A percentile compares a stretch with the other conserved stretches of the same genome.
These are phyloP conservation scores for Torymus texanus DNA, from an alignment of 2,888 invertebrate species.

Conservation along the genomic window DNA sequence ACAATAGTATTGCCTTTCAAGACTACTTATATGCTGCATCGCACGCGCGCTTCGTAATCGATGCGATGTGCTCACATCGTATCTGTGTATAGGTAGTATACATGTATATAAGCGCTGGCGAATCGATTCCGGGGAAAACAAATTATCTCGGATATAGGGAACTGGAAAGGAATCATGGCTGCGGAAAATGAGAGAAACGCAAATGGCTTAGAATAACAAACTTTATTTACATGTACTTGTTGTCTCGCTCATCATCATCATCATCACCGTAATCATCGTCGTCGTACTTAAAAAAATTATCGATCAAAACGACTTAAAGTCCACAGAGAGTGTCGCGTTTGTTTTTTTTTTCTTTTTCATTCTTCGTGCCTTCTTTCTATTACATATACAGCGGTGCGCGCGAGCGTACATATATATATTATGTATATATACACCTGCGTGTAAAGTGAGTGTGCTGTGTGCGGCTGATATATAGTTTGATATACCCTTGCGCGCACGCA, in stretches of 20 bases:
- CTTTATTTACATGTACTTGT: conserved; percentile 70
- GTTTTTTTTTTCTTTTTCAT: too few species aligned
- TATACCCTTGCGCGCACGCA: too few species aligned
- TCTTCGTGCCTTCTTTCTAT: too few species aligned
- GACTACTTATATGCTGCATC: too few species aligned
- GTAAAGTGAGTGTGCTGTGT: too few species aligned
- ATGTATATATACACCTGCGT: neutral
- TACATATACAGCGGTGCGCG: too few species aligned
- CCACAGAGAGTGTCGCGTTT: conserved; percentile 4
- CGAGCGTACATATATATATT: neutral
- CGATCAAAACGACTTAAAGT: conserved; percentile 64
- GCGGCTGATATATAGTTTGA: too few species aligned
- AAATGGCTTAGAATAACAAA: conserved; percentile 69
- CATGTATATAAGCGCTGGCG: too few species aligned
- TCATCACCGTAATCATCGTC: conserved; percentile 21
- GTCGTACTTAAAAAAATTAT: conserved; percentile 62
- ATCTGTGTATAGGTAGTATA: too few species aligned
- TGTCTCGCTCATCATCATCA: conserved; percentile 53
- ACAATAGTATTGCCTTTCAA: neutral
- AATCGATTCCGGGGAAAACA: too few species aligned
- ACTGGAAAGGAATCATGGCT: neutral
- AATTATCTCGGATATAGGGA: too few species aligned
- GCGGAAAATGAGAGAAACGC: neutral
- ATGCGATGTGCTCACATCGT: neutral
- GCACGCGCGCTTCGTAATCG: neutral